Conservation (phyloP, 1,140 invertebrate species). For the Drosophila sp. region DNA sequence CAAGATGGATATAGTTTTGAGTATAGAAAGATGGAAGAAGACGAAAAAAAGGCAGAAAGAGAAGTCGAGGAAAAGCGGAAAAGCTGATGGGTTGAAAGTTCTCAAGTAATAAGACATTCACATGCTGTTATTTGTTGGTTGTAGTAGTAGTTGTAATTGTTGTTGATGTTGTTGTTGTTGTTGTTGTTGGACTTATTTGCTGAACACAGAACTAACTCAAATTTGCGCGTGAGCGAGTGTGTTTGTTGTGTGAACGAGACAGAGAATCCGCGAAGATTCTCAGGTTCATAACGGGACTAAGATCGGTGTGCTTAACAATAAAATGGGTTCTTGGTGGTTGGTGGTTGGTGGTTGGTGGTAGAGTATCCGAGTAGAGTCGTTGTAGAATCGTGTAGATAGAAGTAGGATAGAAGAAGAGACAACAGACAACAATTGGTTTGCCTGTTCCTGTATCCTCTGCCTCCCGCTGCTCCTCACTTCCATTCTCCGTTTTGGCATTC, state of each 20-base stretch:
- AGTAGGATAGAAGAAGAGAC: conserved; percentile 47
- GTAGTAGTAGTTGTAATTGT: conserved; percentile 69
- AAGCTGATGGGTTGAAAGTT: conserved; percentile 47
- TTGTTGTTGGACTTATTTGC: conserved; percentile 80
- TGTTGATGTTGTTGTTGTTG: conserved; percentile 74
- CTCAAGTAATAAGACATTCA: conserved; percentile 78
- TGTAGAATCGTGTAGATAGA: conserved; percentile 61
- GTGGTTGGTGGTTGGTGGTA: conserved; percentile 44
- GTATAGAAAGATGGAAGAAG: conserved; percentile 28
- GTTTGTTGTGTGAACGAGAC: conserved; percentile 34
- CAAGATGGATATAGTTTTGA: conserved; percentile 32
- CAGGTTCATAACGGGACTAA: conserved; percentile 62
- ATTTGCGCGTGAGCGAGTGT: conserved; percentile 56
- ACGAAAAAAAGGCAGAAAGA: conserved; percentile 33
- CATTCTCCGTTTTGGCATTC: conserved; percentile 70
- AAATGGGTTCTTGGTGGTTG: conserved; percentile 13
- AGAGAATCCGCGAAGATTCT: conserved; percentile 7
- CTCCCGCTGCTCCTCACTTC: conserved; percentile 34
- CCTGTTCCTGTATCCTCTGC: conserved; percentile 15
- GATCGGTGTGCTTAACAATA: conserved; percentile 79
- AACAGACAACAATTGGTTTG: conserved; percentile 32
- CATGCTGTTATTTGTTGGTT: conserved; percentile 80
- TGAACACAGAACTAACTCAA: conserved; percentile 59
- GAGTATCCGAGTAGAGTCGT: conserved; percentile 64
- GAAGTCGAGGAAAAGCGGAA: conserved; percentile 19